Base-by-base conservation (phyloP, 1,140 invertebrate species). In the Amphibalanus amphitrite region DNA sequence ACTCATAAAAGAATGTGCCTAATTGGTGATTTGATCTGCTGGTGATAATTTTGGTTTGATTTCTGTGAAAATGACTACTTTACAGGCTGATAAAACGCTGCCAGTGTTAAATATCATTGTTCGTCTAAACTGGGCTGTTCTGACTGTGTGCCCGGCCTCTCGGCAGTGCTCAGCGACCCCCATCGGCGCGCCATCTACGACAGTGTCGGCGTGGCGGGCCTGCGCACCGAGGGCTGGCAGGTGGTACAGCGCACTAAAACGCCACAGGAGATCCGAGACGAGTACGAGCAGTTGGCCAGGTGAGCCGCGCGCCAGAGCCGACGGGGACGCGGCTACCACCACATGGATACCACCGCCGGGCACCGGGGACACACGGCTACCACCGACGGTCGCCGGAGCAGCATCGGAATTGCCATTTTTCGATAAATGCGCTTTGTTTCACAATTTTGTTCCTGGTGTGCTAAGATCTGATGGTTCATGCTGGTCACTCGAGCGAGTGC, bases 151-250 rank as follows among this genome's bases (percentile, higher is more conserved):
- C 29, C 70, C 74, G 78, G 38, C 25, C 76, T 71, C 75, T 70
- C 79, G 80, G 40, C 75, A 90, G 90, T 92, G 72, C 79, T 93
- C 65, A 87, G 79, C 71, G 89, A 93, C 84, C 86, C 88, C 4
- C 88, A 90, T 77, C 86, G 86, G 77, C 82, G 90, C 78, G 88
- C 89, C 10, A 90, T 93, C 73, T 93, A 92, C 79, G 90, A 93
- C 80, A 88, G 85, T 17, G 79, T 90, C 73, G 89, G 90, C 29
- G 81, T 85, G 20, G 85, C 89, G 79, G 94, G 93, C 1, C 79
- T 97, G 28, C 87, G 93, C 81, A 92, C 90, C 17, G 90, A 95
- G 79, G 93, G 92, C 70, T 93, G 92, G 90, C 91, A 95, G 82
- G 85, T 97, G 72, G 90, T 95, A 29, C 87, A 93, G 74, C 82